Percentiles rank a stretch among this genome's conserved stretches.
Evolutionary conservation across 2,113 vertebrate species (phyloP).

Genomic region (Sus scrofa): T2T-Sscrofa CM000812.6:92270001-92270500

Average conservation of each 20-base stretch:
- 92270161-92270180: not conserved
- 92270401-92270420: not conserved
- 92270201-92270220: not conserved
- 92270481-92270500: not conserved
- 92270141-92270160: not conserved
- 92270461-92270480: not conserved
- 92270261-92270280: slow-evolving; percentile 16
- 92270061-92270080: not conserved
- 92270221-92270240: slow-evolving; percentile 54
- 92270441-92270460: not conserved
- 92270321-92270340: not conserved
- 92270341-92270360: not conserved
- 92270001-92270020: no score
- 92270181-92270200: not conserved
- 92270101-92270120: not conserved
- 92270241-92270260: not conserved
- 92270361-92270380: not conserved
- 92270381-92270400: not conserved
- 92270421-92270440: not conserved
- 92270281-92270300: not conserved
- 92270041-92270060: no score
- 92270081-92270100: not conserved
- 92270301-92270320: not conserved
- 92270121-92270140: not conserved
- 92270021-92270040: no score